Evolutionary conservation across 2,797 vertebrate genomes (phyloP).

Genomic region (Phylloscopus collybita): DNA sequence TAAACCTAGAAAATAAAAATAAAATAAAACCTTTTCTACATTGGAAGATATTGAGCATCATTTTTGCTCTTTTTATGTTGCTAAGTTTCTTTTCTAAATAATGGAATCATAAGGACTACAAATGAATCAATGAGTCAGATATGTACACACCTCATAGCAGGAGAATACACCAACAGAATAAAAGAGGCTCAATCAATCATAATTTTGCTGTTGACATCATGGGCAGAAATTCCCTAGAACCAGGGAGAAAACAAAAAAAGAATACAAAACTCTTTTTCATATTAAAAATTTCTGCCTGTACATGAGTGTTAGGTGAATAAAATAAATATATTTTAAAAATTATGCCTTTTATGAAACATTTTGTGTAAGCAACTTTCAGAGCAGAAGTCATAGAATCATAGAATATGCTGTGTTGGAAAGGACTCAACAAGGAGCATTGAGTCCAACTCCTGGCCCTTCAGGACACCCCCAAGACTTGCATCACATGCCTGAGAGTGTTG

Average conservation of each 20-base stretch:
- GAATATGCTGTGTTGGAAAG: too few relatives aligned
- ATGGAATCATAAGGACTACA: background rate
- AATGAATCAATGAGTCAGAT: background rate
- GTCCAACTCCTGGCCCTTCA: background rate
- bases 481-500: background rate
- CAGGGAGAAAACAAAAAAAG: background rate
- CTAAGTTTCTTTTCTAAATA: background rate
- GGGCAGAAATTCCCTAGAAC: background rate
- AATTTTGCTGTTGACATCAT: background rate
- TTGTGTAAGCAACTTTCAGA: background rate
- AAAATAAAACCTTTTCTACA: background rate
- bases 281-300: background rate
- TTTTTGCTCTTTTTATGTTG: background rate
- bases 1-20: background rate
- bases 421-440: rapidly evolving
- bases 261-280: rapidly evolving
- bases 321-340: background rate
- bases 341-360: background rate
- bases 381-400: background rate
- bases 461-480: background rate
- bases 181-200: background rate
- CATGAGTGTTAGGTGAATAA: background rate
- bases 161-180: background rate
- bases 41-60: background rate
- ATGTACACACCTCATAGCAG: background rate